Conservation (phyloP, 2,888 invertebrate genomes). For the Pristionchus exspectatus region DNA sequence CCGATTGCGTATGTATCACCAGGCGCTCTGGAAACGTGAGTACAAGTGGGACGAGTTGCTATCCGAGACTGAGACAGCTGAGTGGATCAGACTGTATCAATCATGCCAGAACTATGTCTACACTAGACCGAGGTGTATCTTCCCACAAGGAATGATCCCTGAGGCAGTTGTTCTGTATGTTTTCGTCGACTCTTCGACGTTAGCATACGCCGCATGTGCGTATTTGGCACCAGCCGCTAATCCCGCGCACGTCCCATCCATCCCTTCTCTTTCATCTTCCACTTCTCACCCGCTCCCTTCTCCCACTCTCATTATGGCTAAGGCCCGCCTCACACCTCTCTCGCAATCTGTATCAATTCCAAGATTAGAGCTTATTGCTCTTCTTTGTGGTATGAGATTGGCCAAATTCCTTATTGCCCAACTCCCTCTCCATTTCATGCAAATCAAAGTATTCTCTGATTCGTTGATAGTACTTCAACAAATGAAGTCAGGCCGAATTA, state of each 20-base stretch:
- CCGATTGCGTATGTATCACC: not conserved
- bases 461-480: not conserved
- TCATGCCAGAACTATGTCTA: not conserved
- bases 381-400: not conserved
- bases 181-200: not conserved
- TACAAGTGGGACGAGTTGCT: slow-evolving; percentile 2
- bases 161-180: not conserved
- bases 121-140: not conserved
- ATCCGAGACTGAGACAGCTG: no score
- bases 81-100: not conserved
- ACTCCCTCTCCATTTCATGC: not conserved
- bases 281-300: no score
- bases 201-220: no score
- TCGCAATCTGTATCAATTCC: not conserved
- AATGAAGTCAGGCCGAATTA: not conserved
- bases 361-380: not conserved
- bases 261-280: not conserved
- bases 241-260: not conserved
- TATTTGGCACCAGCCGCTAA: not conserved
- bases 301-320: not conserved
- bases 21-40: not conserved
- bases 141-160: no score
- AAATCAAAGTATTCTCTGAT: slow-evolving; percentile 22
- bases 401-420: not conserved
- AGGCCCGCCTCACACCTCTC: not conserved